Base-by-base conservation (phyloP, 2,888 invertebrate genomes). In the Troglohyphantes excavatus region DNA sequence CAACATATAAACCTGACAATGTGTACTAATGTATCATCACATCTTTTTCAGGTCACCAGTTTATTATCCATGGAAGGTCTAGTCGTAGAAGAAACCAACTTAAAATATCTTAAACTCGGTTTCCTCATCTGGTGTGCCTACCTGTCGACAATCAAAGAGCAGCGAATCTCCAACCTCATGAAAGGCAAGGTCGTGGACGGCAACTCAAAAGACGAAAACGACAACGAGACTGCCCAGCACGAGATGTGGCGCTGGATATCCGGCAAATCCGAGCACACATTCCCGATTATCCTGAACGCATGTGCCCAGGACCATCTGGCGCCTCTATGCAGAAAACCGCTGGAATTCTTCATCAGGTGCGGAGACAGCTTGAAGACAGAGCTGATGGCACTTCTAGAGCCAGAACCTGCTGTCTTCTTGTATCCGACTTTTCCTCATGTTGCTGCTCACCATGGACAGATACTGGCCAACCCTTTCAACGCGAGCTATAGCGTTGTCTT, bases 231-330 rank as follows among this genome's bases (percentile, higher is more conserved):
- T 11, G 72, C 61, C 21, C 79, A 75, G 2, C 75, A 65, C 92
- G 97, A 97, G 94, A 94, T 96, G 1, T 92, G 96, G 0, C 96
- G 95, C 93, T 97, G 96, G 95, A 91, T 95, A 0, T 93, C 96
- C 29, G 95, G 97, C 0, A 93, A 94, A 43, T 97, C 98, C 0
- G 95, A 96, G 33, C 97, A 98, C 93, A 98, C 98, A 0, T 94
- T 98, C 23, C 96, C 98, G 90, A 98, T 96, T 0, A 94, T 97
- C 1, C 93, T 96, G 6, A 90, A 90, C 27, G 90, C 90, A 0
- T 90, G 79, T 23, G 67, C 68, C 26, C 90, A 90, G 26, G 90
- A 90, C 33, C 73, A 90, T 29, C 33, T 90, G 0, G 90, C 90
- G 0, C 90, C 90, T 2, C 1, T 85, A 0, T 13, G 73, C 17